phyloP scores from a whole-genome alignment of 2,797 vertebrate species.

The Chanos chanos region DNA sequence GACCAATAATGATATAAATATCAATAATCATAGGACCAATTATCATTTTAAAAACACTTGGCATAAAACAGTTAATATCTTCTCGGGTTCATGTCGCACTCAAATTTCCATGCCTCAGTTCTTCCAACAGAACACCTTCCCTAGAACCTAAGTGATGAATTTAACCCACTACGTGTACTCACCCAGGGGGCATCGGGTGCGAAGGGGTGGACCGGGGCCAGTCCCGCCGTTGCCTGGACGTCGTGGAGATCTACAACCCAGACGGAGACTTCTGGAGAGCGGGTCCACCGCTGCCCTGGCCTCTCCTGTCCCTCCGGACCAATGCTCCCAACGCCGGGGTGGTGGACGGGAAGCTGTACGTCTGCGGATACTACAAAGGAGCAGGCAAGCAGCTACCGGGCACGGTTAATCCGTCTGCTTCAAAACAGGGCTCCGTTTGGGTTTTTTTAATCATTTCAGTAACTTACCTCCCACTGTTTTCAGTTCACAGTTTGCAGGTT shows the following conservation, averaged over 20 bases:
- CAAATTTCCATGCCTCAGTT: neutral
- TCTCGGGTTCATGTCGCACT: too few species aligned
- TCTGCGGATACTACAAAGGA: slow-evolving; percentile 93
- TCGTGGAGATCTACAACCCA: slow-evolving; percentile 92
- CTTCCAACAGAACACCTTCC: neutral
- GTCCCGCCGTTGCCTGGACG: slow-evolving; percentile 87
- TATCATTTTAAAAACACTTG: too few species aligned
- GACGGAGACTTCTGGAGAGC: slow-evolving; percentile 92
- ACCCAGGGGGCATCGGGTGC: slow-evolving; percentile 92
- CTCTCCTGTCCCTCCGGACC: slow-evolving; percentile 86
- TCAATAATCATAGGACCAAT: too few species aligned
- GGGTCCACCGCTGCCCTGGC: slow-evolving; percentile 82
- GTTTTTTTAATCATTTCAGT: neutral
- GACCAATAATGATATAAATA: neutral
- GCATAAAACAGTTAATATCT: too few species aligned
- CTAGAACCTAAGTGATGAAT: too few species aligned
- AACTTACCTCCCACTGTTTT: too few species aligned
- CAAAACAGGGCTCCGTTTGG: too few species aligned
- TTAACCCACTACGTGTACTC: slow-evolving; percentile 25
- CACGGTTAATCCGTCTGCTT: too few species aligned
- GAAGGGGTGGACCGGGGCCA: slow-evolving; percentile 86
- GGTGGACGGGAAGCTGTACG: slow-evolving; percentile 88
- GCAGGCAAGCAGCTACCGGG: slow-evolving; percentile 89
- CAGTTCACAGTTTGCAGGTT: neutral
- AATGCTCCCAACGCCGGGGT: slow-evolving; percentile 82